These are phyloP conservation scores for Labeo calbasu DNA, from an alignment of 2,797 vertebrate genomes.

Conservation along the genomic window DNA sequence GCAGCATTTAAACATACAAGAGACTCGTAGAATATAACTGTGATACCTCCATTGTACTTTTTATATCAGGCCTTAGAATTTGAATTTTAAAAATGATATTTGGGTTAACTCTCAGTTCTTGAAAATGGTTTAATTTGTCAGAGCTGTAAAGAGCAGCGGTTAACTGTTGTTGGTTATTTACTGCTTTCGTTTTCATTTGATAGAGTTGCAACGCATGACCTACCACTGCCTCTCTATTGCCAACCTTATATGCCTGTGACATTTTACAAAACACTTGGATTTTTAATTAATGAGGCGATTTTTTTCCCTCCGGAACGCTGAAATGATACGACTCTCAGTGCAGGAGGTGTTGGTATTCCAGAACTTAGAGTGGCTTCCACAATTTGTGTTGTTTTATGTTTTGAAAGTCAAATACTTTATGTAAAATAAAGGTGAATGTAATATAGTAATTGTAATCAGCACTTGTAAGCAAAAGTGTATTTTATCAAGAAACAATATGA, in stretches of 20 bases:
- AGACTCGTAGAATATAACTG: constrained; percentile 47
- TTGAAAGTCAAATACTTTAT: constrained; percentile 71
- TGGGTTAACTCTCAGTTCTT: not conserved
- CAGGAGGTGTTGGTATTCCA: constrained; percentile 48
- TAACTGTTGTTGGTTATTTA: constrained; percentile 23
- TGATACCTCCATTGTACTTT: constrained; percentile 38
- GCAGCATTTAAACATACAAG: constrained; percentile 28
- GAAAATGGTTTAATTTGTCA: constrained; percentile 1
- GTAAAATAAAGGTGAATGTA: constrained; percentile 84
- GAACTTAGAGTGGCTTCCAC: constrained; percentile 62
- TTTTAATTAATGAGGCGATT: constrained; percentile 4
- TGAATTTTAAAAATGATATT: not conserved
- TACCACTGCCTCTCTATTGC: not conserved
- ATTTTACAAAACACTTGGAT: constrained; percentile 19
- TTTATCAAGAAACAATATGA: constrained; percentile 80
- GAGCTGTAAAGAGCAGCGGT: constrained; percentile 1
- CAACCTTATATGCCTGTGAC: constrained; percentile 29
- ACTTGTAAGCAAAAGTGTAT: constrained; percentile 83
- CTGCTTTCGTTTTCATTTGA: constrained; percentile 15
- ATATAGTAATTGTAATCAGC: constrained; percentile 83
- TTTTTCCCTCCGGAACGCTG: not conserved
- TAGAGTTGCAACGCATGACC: constrained; percentile 21
- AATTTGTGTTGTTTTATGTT: constrained; percentile 67
- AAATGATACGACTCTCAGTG: not conserved
- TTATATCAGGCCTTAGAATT: constrained; percentile 30